phyloP scores from a whole-genome alignment of 2,888 invertebrate genomes.

The Drosophila tanythrix region DNA sequence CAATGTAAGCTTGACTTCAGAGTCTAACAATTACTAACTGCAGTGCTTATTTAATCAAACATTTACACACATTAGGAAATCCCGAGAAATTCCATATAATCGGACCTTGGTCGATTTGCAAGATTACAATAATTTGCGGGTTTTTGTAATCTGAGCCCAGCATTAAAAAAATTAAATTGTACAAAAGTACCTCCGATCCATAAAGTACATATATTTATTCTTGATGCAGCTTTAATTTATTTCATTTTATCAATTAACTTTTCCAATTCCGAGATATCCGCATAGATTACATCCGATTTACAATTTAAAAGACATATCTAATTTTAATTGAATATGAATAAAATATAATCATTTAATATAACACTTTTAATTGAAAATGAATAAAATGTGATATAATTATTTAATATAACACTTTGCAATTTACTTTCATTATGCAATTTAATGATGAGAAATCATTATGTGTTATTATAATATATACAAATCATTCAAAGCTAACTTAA shows the following conservation, averaged over 20 bases:
- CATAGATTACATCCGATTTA: neutral
- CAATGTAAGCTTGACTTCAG: neutral
- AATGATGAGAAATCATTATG: neutral
- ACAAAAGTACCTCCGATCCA: neutral
- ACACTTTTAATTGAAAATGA: neutral
- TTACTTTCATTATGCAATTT: neutral
- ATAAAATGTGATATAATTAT: neutral
- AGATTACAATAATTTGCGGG: conserved; percentile 50
- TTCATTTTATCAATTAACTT: neutral
- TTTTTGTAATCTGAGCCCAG: conserved; percentile 23
- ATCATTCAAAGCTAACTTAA: neutral
- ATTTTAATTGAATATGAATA: neutral
- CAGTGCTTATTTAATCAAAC: conserved; percentile 11
- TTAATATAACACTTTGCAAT: too few relatives aligned
- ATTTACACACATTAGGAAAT: neutral
- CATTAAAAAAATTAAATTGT: neutral
- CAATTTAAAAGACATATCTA: neutral
- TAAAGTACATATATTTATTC: neutral
- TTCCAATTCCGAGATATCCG: neutral
- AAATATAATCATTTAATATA: neutral
- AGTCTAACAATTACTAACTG: conserved; percentile 13
- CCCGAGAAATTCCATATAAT: conserved; percentile 19
- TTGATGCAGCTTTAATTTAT: neutral
- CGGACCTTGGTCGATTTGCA: neutral
- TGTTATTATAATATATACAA: neutral